These are phyloP conservation scores for Drosophila pruinosa DNA, from an alignment of 1,140 invertebrate species.

Conservation along the genomic window DNA sequence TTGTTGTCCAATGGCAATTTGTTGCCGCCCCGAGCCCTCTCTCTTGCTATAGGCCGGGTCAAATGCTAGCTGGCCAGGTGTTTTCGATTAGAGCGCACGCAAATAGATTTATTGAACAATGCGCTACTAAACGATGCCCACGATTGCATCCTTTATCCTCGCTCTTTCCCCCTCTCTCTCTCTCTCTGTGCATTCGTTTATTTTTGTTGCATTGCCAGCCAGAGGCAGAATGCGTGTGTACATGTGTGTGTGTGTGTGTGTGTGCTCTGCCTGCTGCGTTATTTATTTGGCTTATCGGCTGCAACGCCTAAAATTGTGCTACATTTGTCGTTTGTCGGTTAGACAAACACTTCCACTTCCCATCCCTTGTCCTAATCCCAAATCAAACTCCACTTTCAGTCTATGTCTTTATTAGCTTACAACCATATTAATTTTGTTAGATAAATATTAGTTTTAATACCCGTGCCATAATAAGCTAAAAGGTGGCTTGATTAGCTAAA, in stretches of 20 bases:
- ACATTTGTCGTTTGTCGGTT: constrained; percentile 73
- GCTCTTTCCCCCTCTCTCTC: too few species aligned
- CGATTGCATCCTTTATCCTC: too few species aligned
- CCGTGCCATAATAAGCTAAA: background rate
- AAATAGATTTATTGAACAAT: constrained; percentile 59
- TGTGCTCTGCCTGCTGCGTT: constrained; percentile 47
- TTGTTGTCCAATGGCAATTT: constrained; percentile 65
- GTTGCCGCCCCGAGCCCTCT: constrained; percentile 3
- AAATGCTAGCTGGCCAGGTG: constrained; percentile 27
- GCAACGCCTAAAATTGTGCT: constrained; percentile 68
- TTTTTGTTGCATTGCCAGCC: constrained; percentile 30
- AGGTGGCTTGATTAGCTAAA: background rate
- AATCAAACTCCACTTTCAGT: background rate
- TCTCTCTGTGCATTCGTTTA: background rate
- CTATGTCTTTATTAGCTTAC: constrained; percentile 63
- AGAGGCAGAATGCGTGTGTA: background rate
- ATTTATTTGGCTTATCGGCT: constrained; percentile 78
- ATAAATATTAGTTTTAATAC: constrained; percentile 82
- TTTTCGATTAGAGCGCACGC: constrained; percentile 48
- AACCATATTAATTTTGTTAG: constrained; percentile 82
- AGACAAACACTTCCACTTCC: constrained; percentile 54
- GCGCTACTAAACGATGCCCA: constrained; percentile 35
- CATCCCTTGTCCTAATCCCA: background rate
- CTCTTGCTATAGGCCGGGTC: background rate
- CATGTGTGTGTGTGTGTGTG: background rate